Percentiles rank a stretch among this genome's conserved stretches.
Conservation (phyloP, 2,888 invertebrate species). For the Thereva unica region DNA sequence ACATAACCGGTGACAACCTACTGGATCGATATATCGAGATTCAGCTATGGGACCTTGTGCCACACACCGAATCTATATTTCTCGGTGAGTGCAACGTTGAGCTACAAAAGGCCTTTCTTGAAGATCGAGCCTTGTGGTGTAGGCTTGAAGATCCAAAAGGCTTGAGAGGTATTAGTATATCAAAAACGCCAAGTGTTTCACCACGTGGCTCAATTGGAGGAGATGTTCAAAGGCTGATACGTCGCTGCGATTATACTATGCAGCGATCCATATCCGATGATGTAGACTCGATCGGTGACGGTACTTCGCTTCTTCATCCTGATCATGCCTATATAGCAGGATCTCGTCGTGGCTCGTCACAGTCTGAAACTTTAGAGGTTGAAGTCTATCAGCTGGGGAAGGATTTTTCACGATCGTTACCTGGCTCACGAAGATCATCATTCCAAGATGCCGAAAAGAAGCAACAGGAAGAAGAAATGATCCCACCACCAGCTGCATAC, state of each 20-base stretch:
- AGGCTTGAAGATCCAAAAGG: conserved; percentile 78
- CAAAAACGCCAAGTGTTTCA: conserved; percentile 75
- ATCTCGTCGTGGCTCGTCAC: conserved; percentile 84
- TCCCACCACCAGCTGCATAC: conserved; percentile 61
- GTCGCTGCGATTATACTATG: conserved; percentile 73
- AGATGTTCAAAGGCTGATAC: conserved; percentile 66
- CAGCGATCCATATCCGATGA: conserved; percentile 78
- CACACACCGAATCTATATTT: conserved; percentile 80
- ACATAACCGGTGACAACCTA: conserved; percentile 77
- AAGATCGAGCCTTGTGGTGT: conserved; percentile 90
- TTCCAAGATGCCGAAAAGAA: conserved; percentile 73
- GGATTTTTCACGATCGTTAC: conserved; percentile 83
- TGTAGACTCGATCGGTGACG: conserved; percentile 75
- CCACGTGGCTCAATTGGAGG: conserved; percentile 78
- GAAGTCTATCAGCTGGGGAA: conserved; percentile 83
- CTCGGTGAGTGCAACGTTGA: conserved; percentile 76
- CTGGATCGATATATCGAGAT: conserved; percentile 82
- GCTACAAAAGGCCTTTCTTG: conserved; percentile 75
- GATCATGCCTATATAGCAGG: conserved; percentile 81
- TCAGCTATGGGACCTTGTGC: conserved; percentile 85
- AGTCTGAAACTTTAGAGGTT: conserved; percentile 83
- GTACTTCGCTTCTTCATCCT: conserved; percentile 78
- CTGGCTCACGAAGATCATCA: conserved; percentile 82
- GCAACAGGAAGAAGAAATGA: conserved; percentile 60
- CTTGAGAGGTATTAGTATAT: conserved; percentile 61